Base-by-base conservation (phyloP, 1,140 invertebrate genomes). In the Atta cephalotes region DNA sequence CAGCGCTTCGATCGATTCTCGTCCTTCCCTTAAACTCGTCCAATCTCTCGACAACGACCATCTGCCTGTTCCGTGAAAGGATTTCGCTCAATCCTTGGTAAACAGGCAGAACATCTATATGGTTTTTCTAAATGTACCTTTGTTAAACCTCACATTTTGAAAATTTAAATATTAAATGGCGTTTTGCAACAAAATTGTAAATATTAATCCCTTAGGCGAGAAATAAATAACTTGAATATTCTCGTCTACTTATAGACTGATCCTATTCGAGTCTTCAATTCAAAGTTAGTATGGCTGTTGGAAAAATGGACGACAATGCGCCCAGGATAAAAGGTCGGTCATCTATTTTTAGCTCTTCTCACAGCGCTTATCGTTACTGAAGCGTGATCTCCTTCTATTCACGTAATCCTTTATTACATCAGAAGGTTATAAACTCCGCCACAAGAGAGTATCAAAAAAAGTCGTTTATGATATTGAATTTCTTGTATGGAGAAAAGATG, bases 41-140 rank as follows among this genome's bases (percentile, higher is more conserved):
- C 39, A 71, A 66, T 45, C 60, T 65, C 28, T 71, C 60, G 72
- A 71, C 70, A 77, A 72, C 68, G 82, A 51, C 88, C 89, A 90
- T 89, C 89, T 90, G 89, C 88, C 84, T 58, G 16, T 7, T 2
- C 10, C 18, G 12, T 39, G 16, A 84, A 84, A 74, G 70, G 45
- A 70, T 76, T 84, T 39, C 45, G 70, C 39, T 5, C 21, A 56
- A 63, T 62, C 7, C 21, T 60, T 21, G 14, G 4, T 21, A 62
- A 31, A 80, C 28, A 39, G 49, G 49, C 18, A 18, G 1, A 58
- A 53, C 21, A 5, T 53, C 7, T n/a, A 18, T 18, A 35, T 1
- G 39, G 18, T n/a, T 35, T 49, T 74, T 62, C 18, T 45, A 25
- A 49, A 56, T 21, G 3, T 21, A n/a, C 12, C 25, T 51, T 62